These are phyloP conservation scores for Erythrolamprus reginae DNA, from an alignment of 2,113 vertebrate genomes.

Conservation along the genomic window DNA sequence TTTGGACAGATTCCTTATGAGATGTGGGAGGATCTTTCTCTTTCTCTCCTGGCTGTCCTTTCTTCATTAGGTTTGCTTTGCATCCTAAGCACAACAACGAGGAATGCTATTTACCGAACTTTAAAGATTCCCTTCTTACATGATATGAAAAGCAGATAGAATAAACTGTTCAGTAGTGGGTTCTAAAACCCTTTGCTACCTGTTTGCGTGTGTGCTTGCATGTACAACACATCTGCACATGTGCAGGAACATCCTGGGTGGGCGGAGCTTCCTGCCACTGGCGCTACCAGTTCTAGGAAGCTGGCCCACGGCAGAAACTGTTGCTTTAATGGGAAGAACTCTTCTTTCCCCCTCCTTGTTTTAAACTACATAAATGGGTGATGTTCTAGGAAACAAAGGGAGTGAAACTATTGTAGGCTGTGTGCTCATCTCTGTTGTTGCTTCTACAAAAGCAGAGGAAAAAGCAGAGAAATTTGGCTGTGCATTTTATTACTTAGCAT, in stretches of 20 bases:
- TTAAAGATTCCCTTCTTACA: slow-evolving; percentile 77
- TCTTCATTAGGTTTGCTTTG: slow-evolving; percentile 85
- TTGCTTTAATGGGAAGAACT: slow-evolving; percentile 65
- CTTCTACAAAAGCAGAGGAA: slow-evolving; percentile 39
- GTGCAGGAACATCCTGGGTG: too few relatives aligned
- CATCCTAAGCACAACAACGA: slow-evolving; percentile 78
- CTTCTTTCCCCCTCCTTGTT: too few relatives aligned
- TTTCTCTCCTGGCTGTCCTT: slow-evolving; percentile 55
- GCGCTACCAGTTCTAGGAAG: too few relatives aligned
- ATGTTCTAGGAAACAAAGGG: slow-evolving; percentile 20
- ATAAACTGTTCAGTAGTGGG: slow-evolving; percentile 32
- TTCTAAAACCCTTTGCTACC: too few relatives aligned
- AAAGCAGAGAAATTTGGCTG: slow-evolving; percentile 53
- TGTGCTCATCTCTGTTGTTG: slow-evolving; percentile 30
- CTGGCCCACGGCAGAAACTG: background rate
- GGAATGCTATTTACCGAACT: slow-evolving; percentile 70
- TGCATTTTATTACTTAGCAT: slow-evolving; percentile 57
- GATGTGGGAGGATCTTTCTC: slow-evolving; percentile 67
- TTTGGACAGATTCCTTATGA: slow-evolving; percentile 76
- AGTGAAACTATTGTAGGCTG: slow-evolving; percentile 40
- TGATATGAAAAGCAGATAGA: slow-evolving; percentile 82
- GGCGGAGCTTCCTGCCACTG: too few relatives aligned
- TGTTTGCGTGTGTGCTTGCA: too few relatives aligned
- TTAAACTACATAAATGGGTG: background rate
- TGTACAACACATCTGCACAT: too few relatives aligned